These are phyloP conservation scores for Eupithecia abbreviata DNA, from an alignment of 2,888 invertebrate genomes.

Conservation along the genomic window DNA sequence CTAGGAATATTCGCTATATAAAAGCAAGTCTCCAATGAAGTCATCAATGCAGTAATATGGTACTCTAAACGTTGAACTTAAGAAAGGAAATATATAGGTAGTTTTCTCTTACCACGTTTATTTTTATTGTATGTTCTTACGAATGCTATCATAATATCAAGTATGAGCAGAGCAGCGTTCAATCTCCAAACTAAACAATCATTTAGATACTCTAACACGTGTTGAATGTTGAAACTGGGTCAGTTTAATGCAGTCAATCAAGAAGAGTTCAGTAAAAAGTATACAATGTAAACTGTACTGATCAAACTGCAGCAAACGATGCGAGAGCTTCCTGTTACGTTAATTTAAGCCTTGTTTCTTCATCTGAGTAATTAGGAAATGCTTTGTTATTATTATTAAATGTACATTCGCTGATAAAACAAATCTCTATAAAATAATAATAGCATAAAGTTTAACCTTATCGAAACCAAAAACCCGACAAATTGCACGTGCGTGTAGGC, in stretches of 20 bases:
- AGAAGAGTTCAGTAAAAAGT: conserved; percentile 61
- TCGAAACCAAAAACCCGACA: conserved; percentile 33
- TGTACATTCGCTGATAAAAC: neutral
- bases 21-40: neutral
- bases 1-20: neutral
- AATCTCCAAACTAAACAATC: conserved; percentile 44
- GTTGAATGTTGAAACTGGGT: conserved; percentile 64
- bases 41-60: neutral
- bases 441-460: conserved; percentile 20
- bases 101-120: neutral
- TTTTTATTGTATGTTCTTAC: neutral
- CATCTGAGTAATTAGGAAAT: conserved; percentile 28
- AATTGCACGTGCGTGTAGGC: conserved; percentile 40
- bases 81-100: neutral
- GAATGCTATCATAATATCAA: neutral
- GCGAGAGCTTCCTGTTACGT: conserved; percentile 41
- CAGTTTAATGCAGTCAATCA: conserved; percentile 69
- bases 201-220: conserved; percentile 62
- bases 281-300: conserved; percentile 59
- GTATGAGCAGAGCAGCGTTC: conserved; percentile 32
- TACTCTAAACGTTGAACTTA: neutral
- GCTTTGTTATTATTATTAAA: neutral
- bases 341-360: conserved; percentile 34
- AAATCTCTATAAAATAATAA: neutral
- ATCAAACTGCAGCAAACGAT: conserved; percentile 36